Conservation (phyloP, 2,888 invertebrate species). For the Drosophila atripex region DNA sequence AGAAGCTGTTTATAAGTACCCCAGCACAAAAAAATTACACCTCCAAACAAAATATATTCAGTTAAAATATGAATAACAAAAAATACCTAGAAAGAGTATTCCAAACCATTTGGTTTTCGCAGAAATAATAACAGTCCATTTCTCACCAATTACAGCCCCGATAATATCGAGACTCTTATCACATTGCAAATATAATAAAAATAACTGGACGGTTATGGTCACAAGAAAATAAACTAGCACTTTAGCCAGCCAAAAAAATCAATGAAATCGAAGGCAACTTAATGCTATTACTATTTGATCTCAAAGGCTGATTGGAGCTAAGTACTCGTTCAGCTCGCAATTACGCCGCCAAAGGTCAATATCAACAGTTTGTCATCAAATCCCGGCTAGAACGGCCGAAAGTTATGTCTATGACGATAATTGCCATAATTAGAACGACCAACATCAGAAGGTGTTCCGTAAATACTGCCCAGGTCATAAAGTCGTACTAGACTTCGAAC, state of each 20-base stretch:
- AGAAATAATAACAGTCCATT: constrained; percentile 12
- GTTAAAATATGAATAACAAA: constrained; percentile 4
- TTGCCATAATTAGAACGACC: constrained; percentile 21
- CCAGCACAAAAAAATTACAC: background rate
- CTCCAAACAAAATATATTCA: background rate
- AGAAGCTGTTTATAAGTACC: too few species aligned
- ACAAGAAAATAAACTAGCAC: background rate
- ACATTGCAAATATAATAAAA: constrained; percentile 1
- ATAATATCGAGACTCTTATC: constrained; percentile 15
- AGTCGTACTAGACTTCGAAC: background rate
- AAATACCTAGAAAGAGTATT: constrained; percentile 6
- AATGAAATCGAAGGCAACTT: constrained; percentile 23
- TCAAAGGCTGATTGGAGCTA: constrained; percentile 20
- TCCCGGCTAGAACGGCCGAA: background rate
- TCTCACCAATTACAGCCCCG: constrained; percentile 5
- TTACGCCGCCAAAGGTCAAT: constrained; percentile 30
- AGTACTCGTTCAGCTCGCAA: constrained; percentile 27
- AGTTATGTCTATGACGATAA: constrained; percentile 23
- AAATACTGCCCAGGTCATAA: constrained; percentile 5
- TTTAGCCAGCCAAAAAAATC: constrained; percentile 13
- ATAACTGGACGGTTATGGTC: background rate
- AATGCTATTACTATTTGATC: constrained; percentile 13
- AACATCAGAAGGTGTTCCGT: constrained; percentile 13
- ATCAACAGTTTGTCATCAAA: constrained; percentile 31
- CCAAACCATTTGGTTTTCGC: background rate